These are phyloP conservation scores for Drosophila eohydei DNA, from an alignment of 2,888 invertebrate species.

Conservation along the genomic window DNA sequence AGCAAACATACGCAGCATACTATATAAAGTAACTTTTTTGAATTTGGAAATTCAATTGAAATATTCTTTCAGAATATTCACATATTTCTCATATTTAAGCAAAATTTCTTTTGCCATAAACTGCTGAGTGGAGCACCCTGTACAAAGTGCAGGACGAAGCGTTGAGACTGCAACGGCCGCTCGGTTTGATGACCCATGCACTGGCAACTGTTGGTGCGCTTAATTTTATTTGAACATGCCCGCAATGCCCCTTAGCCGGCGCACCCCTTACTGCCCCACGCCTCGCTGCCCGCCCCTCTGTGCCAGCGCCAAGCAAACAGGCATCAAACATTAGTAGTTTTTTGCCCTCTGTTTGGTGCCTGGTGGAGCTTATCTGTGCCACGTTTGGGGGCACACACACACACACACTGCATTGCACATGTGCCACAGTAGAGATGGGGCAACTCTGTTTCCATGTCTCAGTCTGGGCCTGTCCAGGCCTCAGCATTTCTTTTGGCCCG, in stretches of 20 bases:
- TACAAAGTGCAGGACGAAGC: slow-evolving; percentile 16
- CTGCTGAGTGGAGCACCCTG: slow-evolving; percentile 28
- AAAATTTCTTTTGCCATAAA: neutral
- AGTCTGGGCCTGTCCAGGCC: slow-evolving; percentile 5
- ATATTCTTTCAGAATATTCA: neutral
- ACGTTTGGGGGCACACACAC: slow-evolving; percentile 41
- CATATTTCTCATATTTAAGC: neutral
- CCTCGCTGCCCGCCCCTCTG: neutral
- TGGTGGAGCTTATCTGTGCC: slow-evolving; percentile 59
- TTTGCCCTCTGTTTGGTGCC: slow-evolving; percentile 62
- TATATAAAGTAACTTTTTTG: too few relatives aligned
- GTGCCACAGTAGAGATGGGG: slow-evolving; percentile 46
- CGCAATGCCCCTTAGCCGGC: neutral
- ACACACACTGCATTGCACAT: slow-evolving; percentile 10
- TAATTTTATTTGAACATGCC: slow-evolving; percentile 73
- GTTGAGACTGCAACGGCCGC: slow-evolving; percentile 38
- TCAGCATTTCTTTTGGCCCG: slow-evolving; percentile 24
- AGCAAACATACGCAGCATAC: too few relatives aligned
- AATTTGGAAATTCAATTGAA: neutral
- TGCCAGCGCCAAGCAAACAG: slow-evolving; percentile 7
- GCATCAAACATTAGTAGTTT: slow-evolving; percentile 63
- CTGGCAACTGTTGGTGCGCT: slow-evolving; percentile 58
- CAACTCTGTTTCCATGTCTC: slow-evolving; percentile 10
- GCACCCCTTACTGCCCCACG: too few relatives aligned
- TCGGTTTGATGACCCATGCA: slow-evolving; percentile 75